A percentile compares a stretch with the other conserved stretches of the same genome.
phyloP scores from a whole-genome alignment of 2,888 invertebrate species.

The Syrphus vitripennis region DNA sequence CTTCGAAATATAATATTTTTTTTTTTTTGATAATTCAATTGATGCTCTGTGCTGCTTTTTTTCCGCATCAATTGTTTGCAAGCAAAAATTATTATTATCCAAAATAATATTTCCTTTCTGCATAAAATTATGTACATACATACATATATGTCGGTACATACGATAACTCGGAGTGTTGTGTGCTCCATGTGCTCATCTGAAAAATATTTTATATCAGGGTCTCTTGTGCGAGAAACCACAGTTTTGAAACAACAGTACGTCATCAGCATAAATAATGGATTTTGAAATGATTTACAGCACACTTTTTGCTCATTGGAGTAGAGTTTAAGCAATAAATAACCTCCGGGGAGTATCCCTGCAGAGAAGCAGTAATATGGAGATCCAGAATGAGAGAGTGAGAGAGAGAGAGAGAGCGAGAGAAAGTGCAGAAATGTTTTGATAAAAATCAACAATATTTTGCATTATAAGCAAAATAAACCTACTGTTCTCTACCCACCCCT shows the following conservation, averaged over 20 bases:
- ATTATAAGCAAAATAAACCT: conserved; percentile 8
- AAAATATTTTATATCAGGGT: neutral
- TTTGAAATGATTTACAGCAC: conserved; percentile 26
- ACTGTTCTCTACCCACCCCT: neutral
- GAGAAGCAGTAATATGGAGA: neutral
- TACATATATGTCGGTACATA: neutral
- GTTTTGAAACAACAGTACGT: conserved; percentile 29
- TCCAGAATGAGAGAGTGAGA: too few relatives aligned
- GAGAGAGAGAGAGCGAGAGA: neutral
- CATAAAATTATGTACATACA: neutral
- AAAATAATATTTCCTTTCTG: neutral
- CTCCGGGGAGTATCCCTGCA: neutral
- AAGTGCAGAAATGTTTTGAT: conserved; percentile 3
- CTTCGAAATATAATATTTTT: neutral
- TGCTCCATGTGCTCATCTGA: neutral
- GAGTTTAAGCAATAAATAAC: conserved; percentile 24
- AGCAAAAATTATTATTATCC: conserved; percentile 10
- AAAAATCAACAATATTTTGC: conserved; percentile 23
- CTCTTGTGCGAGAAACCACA: conserved; percentile 9
- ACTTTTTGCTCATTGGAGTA: conserved; percentile 18
- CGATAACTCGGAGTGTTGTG: neutral
- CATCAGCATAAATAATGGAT: conserved; percentile 32
- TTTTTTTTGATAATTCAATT: conserved; percentile 2
- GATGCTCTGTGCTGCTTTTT: neutral
- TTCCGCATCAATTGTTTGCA: conserved; percentile 5